Evolutionary conservation across 2,888 invertebrate species (phyloP).

Genomic region (Saturnia pavonia): DNA sequence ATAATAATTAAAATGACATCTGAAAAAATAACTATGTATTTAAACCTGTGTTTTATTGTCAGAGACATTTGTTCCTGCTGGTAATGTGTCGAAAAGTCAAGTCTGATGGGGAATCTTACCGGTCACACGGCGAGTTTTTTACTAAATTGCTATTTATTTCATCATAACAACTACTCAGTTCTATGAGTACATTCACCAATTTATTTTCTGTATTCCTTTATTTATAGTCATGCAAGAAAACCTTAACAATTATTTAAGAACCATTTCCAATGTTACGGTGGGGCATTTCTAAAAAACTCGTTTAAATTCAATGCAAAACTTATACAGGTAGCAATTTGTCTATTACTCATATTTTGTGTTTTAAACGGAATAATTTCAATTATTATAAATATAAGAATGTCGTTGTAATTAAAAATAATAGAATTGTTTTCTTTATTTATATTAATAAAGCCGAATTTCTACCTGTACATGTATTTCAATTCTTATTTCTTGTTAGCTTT

Average conservation of each 20-base stretch:
- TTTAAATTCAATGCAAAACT: background rate
- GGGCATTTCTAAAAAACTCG: background rate
- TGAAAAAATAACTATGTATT: background rate
- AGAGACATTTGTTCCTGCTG: background rate
- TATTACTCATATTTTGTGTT: too few species aligned
- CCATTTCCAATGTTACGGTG: background rate
- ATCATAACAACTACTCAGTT: background rate
- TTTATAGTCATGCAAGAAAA: background rate
- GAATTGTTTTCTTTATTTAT: too few species aligned
- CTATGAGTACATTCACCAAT: background rate
- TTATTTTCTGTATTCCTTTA: background rate
- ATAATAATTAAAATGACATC: background rate
- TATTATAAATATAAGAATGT: too few species aligned
- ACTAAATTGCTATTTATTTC: background rate
- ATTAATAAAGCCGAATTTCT: too few species aligned
- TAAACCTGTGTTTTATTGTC: background rate
- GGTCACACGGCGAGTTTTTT: background rate
- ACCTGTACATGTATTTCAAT: too few species aligned
- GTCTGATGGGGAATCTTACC: too few species aligned
- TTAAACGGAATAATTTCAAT: too few species aligned
- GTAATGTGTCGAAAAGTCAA: too few species aligned
- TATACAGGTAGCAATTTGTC: background rate
- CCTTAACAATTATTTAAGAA: constrained; percentile 1
- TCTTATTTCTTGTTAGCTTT: too few species aligned
- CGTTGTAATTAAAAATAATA: too few species aligned